These are phyloP conservation scores for Bos indicus DNA, from an alignment of 2,113 vertebrate genomes.

Conservation along the genomic window DNA sequence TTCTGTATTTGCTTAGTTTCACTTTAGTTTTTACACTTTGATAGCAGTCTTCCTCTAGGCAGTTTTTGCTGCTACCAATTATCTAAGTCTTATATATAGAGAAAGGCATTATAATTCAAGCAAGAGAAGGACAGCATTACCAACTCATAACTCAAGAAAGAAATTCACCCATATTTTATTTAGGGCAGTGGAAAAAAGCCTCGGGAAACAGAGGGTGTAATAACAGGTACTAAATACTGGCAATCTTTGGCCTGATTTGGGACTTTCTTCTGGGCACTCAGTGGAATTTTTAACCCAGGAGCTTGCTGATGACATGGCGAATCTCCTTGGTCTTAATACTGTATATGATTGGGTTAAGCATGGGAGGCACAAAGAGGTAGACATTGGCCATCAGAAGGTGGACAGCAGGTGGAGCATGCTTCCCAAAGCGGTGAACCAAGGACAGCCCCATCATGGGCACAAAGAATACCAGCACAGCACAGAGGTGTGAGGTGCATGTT, in stretches of 20 bases:
- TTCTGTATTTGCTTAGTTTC: neutral
- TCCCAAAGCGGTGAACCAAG: neutral
- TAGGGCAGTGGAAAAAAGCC: neutral
- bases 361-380: neutral
- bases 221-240: neutral
- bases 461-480: neutral
- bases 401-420: neutral
- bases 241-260: neutral
- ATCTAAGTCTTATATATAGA: neutral
- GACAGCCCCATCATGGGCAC: neutral
- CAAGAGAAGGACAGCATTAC: neutral
- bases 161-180: neutral
- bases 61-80: neutral
- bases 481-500: neutral
- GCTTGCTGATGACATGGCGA: neutral
- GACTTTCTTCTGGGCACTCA: neutral
- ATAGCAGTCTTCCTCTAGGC: neutral
- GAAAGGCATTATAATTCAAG: neutral
- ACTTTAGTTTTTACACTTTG: neutral
- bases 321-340: neutral
- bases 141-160: neutral
- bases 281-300: neutral
- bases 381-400: neutral
- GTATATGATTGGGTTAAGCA: neutral
- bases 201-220: neutral